These are phyloP conservation scores for Cecidostiba fungosa DNA, from an alignment of 2,888 invertebrate species.

Conservation along the genomic window DNA sequence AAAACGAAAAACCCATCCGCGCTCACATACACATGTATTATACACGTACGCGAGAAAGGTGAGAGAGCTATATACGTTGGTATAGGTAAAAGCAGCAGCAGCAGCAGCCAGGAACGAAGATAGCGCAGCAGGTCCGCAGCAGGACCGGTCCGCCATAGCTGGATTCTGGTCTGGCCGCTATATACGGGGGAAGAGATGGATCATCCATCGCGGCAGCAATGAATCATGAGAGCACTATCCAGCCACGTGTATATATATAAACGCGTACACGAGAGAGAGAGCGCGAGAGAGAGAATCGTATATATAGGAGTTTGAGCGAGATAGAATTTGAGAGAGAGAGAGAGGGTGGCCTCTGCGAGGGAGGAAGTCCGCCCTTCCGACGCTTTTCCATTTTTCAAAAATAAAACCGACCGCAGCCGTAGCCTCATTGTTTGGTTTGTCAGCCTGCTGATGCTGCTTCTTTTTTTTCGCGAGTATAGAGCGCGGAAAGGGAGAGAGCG, in stretches of 20 bases:
- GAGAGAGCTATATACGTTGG: not conserved
- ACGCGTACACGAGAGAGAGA: slow-evolving; percentile 64
- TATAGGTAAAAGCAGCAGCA: not conserved
- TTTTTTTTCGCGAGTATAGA: not conserved
- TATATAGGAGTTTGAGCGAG: slow-evolving; percentile 66
- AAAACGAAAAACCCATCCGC: slow-evolving; percentile 29
- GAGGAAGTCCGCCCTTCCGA: slow-evolving; percentile 77
- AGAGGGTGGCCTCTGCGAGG: not conserved
- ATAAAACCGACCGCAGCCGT: slow-evolving; percentile 76
- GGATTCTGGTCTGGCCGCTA: slow-evolving; percentile 62
- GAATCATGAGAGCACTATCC: slow-evolving; percentile 78
- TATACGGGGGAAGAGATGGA: slow-evolving; percentile 77
- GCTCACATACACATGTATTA: not conserved
- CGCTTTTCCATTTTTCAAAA: slow-evolving; percentile 78
- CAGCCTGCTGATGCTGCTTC: slow-evolving; percentile 46
- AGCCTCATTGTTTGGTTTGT: slow-evolving; percentile 75
- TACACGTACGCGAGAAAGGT: not conserved
- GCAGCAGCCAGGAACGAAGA: slow-evolving; percentile 19
- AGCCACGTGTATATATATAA: slow-evolving; percentile 54
- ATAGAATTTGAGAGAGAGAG: slow-evolving; percentile 78
- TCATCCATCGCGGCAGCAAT: slow-evolving; percentile 80
- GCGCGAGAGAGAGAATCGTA: slow-evolving; percentile 63
- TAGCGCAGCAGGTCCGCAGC: slow-evolving; percentile 63
- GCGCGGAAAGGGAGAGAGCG: slow-evolving; percentile 50
- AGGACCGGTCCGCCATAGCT: slow-evolving; percentile 63